These are phyloP conservation scores for Hyles euphorbiae DNA, from an alignment of 1,140 invertebrate genomes.

Conservation along the genomic window DNA sequence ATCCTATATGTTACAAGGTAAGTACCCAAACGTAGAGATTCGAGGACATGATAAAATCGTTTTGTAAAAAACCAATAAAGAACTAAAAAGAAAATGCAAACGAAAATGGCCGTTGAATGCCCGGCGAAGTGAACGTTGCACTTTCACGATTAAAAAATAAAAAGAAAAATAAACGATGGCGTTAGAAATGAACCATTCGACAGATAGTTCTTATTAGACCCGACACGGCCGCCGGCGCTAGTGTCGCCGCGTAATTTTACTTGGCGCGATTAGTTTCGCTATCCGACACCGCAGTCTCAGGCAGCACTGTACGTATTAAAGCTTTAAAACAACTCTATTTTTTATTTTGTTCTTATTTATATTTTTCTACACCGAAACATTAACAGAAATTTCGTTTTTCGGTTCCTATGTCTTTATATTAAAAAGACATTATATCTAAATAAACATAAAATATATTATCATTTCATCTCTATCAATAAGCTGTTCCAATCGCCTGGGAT, in stretches of 20 bases:
- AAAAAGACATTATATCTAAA: too few relatives aligned
- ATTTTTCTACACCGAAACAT: too few relatives aligned
- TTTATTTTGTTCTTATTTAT: slow-evolving; percentile 7
- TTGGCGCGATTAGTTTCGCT: slow-evolving; percentile 50
- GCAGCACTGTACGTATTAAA: slow-evolving; percentile 36
- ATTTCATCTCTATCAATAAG: too few relatives aligned
- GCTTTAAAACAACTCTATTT: not conserved
- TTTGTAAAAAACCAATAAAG: slow-evolving; percentile 68
- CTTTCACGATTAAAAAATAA: slow-evolving; percentile 71
- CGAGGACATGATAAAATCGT: slow-evolving; percentile 65
- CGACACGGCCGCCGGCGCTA: slow-evolving; percentile 35
- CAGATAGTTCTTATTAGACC: slow-evolving; percentile 52
- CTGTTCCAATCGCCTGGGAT: too few relatives aligned
- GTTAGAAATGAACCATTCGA: slow-evolving; percentile 65
- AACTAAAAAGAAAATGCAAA: slow-evolving; percentile 67
- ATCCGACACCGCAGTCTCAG: slow-evolving; percentile 46
- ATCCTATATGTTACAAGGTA: slow-evolving; percentile 11
- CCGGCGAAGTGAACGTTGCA: slow-evolving; percentile 71
- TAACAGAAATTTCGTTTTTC: too few relatives aligned
- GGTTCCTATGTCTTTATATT: too few relatives aligned
- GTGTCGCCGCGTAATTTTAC: slow-evolving; percentile 20
- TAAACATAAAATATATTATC: too few relatives aligned
- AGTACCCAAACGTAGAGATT: slow-evolving; percentile 29
- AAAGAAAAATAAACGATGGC: slow-evolving; percentile 58
- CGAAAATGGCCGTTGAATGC: slow-evolving; percentile 69